Conservation (phyloP, 2,888 invertebrate species). For the Acleris literana region DNA sequence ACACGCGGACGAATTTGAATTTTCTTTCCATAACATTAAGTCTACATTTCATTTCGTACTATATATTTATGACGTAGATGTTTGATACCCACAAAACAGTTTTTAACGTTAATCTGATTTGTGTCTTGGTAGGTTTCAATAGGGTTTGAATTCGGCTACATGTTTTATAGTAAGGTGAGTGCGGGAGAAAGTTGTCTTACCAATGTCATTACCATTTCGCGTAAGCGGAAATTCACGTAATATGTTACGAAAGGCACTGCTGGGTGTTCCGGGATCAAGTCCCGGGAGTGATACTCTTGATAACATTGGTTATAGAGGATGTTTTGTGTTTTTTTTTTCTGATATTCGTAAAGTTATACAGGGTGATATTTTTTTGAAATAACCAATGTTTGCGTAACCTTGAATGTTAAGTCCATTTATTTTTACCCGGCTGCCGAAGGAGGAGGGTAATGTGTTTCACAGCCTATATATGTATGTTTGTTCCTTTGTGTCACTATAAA, state of each 20-base stretch:
- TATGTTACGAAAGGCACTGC: conserved; percentile 25
- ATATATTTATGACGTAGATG: conserved; percentile 28
- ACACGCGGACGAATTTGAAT: conserved; percentile 28
- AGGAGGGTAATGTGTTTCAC: too few species aligned
- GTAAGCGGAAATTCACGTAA: conserved; percentile 32
- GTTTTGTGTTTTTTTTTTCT: too few species aligned
- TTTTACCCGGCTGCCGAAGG: too few species aligned
- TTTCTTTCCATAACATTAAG: conserved; percentile 31
- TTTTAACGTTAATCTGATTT: not conserved
- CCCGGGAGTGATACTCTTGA: not conserved
- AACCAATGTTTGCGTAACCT: too few species aligned
- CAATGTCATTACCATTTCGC: conserved; percentile 37
- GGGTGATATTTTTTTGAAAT: too few species aligned
- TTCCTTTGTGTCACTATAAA: too few species aligned
- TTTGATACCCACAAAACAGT: conserved; percentile 18
- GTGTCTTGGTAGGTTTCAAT: not conserved
- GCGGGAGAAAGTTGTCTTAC: conserved; percentile 30
- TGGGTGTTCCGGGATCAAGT: conserved; percentile 18
- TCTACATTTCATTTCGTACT: conserved; percentile 23
- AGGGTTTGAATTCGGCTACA: not conserved
- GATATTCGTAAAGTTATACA: too few species aligned
- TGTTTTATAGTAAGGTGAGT: conserved; percentile 14
- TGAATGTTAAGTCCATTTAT: too few species aligned
- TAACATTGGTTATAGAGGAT: not conserved
- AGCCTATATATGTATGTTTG: too few species aligned